These are phyloP conservation scores for Atrichornis clamosus DNA, from an alignment of 2,113 vertebrate species.

Conservation along the genomic window DNA sequence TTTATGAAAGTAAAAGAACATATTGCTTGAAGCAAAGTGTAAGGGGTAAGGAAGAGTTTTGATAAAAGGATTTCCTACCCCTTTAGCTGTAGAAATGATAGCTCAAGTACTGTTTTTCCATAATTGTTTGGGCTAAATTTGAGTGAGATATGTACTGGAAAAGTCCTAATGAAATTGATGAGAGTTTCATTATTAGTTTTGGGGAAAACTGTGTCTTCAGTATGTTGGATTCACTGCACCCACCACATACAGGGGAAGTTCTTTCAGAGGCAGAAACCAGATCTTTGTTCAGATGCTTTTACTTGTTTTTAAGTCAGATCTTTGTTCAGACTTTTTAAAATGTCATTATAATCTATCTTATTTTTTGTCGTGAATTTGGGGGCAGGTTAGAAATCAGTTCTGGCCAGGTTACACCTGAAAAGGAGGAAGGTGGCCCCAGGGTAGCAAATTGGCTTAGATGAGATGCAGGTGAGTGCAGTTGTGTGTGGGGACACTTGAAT, in stretches of 20 bases:
- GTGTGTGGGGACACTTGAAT: neutral
- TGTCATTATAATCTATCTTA: neutral
- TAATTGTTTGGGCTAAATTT: neutral
- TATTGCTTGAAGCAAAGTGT: neutral
- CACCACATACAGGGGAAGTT: rapidly evolving
- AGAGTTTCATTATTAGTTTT: neutral
- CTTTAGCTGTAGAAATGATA: neutral
- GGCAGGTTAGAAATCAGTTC: neutral
- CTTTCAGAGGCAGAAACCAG: neutral
- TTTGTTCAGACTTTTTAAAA: neutral
- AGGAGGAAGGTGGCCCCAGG: neutral
- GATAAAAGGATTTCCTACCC: neutral
- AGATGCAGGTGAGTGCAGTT: neutral
- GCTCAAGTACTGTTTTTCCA: neutral
- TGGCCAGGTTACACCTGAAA: neutral
- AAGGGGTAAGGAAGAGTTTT: neutral
- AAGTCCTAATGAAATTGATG: neutral
- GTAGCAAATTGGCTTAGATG: neutral
- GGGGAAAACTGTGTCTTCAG: neutral
- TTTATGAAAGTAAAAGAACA: neutral
- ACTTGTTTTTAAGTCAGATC: neutral
- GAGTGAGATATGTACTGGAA: neutral
- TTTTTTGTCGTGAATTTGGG: neutral
- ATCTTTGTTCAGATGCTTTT: neutral
- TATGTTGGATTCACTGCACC: neutral